phyloP scores from a whole-genome alignment of 2,888 invertebrate species.

The Oxycera nigricornis region DNA sequence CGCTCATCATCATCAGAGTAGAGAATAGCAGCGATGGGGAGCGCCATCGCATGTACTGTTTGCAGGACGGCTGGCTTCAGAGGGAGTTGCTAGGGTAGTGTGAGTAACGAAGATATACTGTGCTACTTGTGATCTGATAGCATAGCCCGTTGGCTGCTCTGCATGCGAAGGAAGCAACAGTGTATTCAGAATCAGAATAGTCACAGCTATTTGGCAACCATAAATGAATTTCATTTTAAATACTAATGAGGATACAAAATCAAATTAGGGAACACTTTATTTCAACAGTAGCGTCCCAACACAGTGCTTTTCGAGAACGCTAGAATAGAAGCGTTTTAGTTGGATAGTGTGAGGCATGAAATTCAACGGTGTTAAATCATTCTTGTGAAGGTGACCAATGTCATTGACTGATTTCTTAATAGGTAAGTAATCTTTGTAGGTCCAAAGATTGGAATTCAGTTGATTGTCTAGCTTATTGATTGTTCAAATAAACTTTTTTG shows the following conservation, averaged over 20 bases:
- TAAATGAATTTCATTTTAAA: slow-evolving; percentile 43
- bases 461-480: too few species aligned
- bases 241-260: slow-evolving; percentile 45
- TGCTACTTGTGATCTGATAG: slow-evolving; percentile 42
- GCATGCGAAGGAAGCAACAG: not conserved
- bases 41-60: not conserved
- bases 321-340: too few species aligned
- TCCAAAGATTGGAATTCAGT: too few species aligned
- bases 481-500: too few species aligned
- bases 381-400: too few species aligned
- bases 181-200: not conserved
- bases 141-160: not conserved
- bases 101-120: slow-evolving; percentile 21
- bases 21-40: not conserved
- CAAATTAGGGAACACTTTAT: too few species aligned
- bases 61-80: not conserved
- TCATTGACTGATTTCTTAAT: too few species aligned
- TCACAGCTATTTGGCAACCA: not conserved
- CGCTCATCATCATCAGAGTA: slow-evolving; percentile 46
- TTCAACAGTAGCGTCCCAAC: too few species aligned
- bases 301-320: too few species aligned
- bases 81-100: not conserved
- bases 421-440: too few species aligned
- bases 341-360: too few species aligned
- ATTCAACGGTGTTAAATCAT: too few species aligned